These are phyloP conservation scores for Malurus alboscapulatus DNA, from an alignment of 2,113 vertebrate species.

Conservation along the genomic window DNA sequence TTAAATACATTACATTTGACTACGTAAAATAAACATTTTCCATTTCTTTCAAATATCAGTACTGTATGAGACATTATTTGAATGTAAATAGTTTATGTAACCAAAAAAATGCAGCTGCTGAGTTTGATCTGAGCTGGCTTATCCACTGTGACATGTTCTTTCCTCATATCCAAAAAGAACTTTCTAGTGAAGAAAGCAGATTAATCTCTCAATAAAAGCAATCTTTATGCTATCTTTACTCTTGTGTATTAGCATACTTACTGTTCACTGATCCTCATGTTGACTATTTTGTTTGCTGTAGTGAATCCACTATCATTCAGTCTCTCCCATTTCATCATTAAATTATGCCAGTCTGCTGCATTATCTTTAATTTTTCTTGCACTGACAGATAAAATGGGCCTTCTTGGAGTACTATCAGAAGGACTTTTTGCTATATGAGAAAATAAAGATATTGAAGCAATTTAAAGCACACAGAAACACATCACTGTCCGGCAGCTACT, in stretches of 20 bases:
- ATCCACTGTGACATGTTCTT: not conserved
- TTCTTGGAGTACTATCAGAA: slow-evolving; percentile 70
- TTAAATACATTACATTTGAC: not conserved
- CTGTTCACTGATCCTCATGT: slow-evolving; percentile 76
- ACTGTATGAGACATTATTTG: not conserved
- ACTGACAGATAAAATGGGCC: slow-evolving; percentile 82
- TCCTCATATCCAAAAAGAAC: not conserved
- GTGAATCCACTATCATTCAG: slow-evolving; percentile 82
- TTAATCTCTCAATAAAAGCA: not conserved
- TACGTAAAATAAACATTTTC: not conserved
- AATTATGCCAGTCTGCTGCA: slow-evolving; percentile 94
- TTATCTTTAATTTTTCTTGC: slow-evolving; percentile 92
- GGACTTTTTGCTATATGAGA: slow-evolving; percentile 62
- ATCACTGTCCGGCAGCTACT: not conserved
- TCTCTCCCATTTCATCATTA: slow-evolving; percentile 88
- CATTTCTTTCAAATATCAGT: not conserved
- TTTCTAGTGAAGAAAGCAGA: not conserved
- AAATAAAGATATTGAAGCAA: not conserved
- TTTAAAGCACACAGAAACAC: not conserved
- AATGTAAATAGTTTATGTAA: not conserved
- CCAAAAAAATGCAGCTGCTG: not conserved
- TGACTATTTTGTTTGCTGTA: slow-evolving; percentile 78
- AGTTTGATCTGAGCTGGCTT: not conserved
- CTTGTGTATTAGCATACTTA: slow-evolving; percentile 50
- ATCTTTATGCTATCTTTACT: not conserved